Evolutionary conservation across 2,888 invertebrate species (phyloP), one percentile per base, ranked within the genome.

Genomic region (Rhingia rostrata): DNA sequence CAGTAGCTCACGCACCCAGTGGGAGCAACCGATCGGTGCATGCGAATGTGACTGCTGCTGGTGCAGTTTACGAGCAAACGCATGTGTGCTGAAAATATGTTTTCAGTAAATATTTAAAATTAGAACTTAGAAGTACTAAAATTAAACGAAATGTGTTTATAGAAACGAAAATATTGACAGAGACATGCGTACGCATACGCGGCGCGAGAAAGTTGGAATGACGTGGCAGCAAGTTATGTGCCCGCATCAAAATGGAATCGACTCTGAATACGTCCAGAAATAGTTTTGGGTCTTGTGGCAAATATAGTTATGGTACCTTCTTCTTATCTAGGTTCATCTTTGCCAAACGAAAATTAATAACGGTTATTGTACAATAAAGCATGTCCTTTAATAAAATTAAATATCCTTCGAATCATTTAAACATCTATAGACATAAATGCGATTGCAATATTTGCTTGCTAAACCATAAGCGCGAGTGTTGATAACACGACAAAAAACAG

Each of bases 101-200:
- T 69, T 73, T 74, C 39, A 56, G 67, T 81, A 74, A 74, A 74
- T 69, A 69, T 74, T 81, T 69, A 69, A 74, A 74, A 22, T 74
- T 81, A 81, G 80, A 63, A 39, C 37, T 63, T 12, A 10, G 10
- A 56, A 61, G 51, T 60, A 67, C 74, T 81, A 74, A 74, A 81
- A 69, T 69, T 81, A 81, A 67, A 54, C 37, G 32, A 72, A 73
- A 72, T 72, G 60, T 73, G 72, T 79, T 79, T 79, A 72, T 60
- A 66, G 60, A 47, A 73, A 66, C 60, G 53, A 77, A 73, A 79
- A 61, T 73, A 66, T 79, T 58, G 53, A 72, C 41, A 33, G 60
- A 64, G 60, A 60, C 41, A 53, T 22, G 58, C 51, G 60, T 37
- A 12, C 12, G 7, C 32, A 12, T 12, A 30, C 4, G 35, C 22